Base-by-base conservation (phyloP, 1,140 invertebrate species). In the Zaprionus taronus region DNA sequence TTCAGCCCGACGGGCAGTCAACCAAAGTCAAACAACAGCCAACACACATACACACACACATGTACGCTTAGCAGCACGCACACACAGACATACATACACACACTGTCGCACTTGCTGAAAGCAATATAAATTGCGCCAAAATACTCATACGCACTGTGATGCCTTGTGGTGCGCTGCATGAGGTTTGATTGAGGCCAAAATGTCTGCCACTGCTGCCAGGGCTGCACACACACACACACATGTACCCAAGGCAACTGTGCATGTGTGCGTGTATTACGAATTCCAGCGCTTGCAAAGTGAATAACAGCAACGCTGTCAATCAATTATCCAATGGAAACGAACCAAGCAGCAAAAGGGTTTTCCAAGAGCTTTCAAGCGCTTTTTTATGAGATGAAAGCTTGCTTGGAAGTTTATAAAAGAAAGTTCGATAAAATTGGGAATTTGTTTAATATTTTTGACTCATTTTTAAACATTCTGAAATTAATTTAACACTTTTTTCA, bases 51-150 rank as follows among this genome's bases (percentile, higher is more conserved):
- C 26, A 38, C 38, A 20, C 44, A 34, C 49, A 47, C n/a, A 44
- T 9, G 17, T n/a, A 17, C 69, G 51, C 12, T 15, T 28, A 34
- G 26, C 22, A 73, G 14, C 31, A 57, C 14, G 62, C 65, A 55
- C 70, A 53, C 28, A 36, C 31, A 62, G 14, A 31, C 49, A 22
- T n/a, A n/a, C 49, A 66, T n/a, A 55, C 31, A 62, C n/a, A 31
- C 49, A 22, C 36, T 15, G 24, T 26, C 11, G 22, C 14, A 31
- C 49, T 41, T 31, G 67, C 60, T 71, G 72, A 71, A 70, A 75
- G 67, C 72, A 75, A 75, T 75, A 75, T 75, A 75, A 71, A 75
- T 75, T 75, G 60, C 67, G 72, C 60, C 60, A 64, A 71, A 71
- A 75, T 75, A 75, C 72, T 70, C 67, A 75, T 75, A 75, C 72